Evolutionary conservation across 2,888 invertebrate genomes (phyloP), one percentile per base, ranked within the genome.

Genomic region (Argyresthia albistria): DNA sequence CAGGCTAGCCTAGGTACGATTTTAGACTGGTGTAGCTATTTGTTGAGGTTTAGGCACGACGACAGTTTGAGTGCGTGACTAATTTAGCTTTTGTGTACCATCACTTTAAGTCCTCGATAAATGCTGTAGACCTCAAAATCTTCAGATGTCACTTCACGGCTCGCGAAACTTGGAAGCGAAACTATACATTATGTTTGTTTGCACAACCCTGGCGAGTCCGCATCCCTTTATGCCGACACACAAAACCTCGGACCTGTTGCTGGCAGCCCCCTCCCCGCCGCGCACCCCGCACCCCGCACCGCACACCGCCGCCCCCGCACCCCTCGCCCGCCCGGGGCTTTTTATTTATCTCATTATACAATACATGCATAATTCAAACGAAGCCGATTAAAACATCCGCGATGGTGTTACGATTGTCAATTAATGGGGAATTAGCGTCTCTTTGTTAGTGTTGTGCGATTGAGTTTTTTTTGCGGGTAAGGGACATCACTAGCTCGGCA

Each of bases 321-420:
- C 68, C 69, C 64, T 70, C 67, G 65, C n/a, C 14, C 12, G 15
- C 12, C 37, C 10, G 8, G n/a, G 14, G 14, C 14, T 37, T 49
- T 12, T 49, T 47, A 47, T 37, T 15, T n/a, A n/a, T n/a, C n/a
- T n/a, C n/a, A n/a, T 12, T 1, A 15, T 67, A 70, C 70, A 68
- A 66, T 71, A 75, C 76, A 82, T 82, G 81, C 81, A 84, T 84
- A 81, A 84, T 84, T 81, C 82, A 82, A 76, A 69, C 68, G 66
- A 65, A 59, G 60, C 65, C 76, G 81, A 82, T 84, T 83, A 84
- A 82, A 83, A 80, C 83, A 72, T 78, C 75, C 66, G 65, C 71
- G 75, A 72, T 74, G 69, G 78, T 79, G 76, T 83, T 82, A 80
- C 82, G 78, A 70, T 82, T 82, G 84, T 82, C 84, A 82, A 83